Evolutionary conservation across 2,888 invertebrate genomes (phyloP), one percentile per base, ranked within the genome.

Genomic region (Meta bourneti): DNA sequence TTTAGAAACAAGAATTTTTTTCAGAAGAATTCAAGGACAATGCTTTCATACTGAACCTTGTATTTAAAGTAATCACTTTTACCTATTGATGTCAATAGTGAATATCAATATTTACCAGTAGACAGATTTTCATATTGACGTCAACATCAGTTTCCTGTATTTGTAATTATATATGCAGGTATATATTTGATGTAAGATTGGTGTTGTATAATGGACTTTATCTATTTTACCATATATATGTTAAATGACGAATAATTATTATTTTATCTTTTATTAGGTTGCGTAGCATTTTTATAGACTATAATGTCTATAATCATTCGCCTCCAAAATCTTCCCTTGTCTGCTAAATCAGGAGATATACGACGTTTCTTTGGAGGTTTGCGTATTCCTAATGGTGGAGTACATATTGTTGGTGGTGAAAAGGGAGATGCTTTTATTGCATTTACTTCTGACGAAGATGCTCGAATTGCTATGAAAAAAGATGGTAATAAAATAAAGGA

Each of bases 371-470:
- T 99, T 96, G 96, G 97, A 94, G 99, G 99, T 94, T 97, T 99
- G 94, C 97, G 97, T 94, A 99, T 99, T 94, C 99, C 99, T 9
- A 99, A 99, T 95, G 99, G 99, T 94, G 99, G 99, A 90, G 99
- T 99, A 88, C 99, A 99, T 96, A 99, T 99, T 95, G 98, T 99
- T 95, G 99, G 99, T 94, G 99, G 99, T 94, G 98, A 98, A 95
- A 97, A 98, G 94, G 99, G 99, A 94, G 99, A 99, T 96, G 99
- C 99, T 94, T 99, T 99, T 96, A 99, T 99, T 96, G 99, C 99
- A 94, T 99, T 99, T 97, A 98, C 98, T 95, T 98, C 98, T 93
- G 99, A 99, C 95, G 99, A 99, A 95, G 99, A 99, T 95, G 99
- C 99, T 11, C 97, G 99, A 0, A 98, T 98, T 95, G 99, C 98